Evolutionary conservation across 2,113 vertebrate species (phyloP).

Genomic region (Larimichthys crocea): DNA sequence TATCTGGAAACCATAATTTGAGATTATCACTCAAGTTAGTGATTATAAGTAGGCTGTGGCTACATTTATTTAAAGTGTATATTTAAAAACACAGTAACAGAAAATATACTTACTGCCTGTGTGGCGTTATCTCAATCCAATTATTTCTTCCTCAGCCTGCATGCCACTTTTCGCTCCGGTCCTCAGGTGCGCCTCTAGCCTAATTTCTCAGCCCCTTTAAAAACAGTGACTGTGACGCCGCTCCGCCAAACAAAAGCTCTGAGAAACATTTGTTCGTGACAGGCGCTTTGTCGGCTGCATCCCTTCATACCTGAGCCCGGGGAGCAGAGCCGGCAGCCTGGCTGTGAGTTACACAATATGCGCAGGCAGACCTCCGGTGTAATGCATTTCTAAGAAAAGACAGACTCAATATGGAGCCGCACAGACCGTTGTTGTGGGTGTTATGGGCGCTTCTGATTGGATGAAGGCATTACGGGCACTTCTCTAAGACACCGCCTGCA

Average conservation of each 20-base stretch:
- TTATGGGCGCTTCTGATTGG: conserved; percentile 69
- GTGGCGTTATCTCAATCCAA: conserved; percentile 70
- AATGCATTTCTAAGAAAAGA: conserved; percentile 40
- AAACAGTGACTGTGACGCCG: conserved; percentile 21
- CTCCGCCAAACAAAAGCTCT: neutral
- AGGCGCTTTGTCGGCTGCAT: conserved; percentile 25
- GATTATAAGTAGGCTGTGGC: neutral
- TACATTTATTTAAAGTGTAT: neutral
- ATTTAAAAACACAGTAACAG: neutral
- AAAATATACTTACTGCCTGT: conserved; percentile 67
- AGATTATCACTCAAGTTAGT: neutral
- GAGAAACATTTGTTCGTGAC: conserved; percentile 26
- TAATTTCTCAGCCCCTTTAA: conserved; percentile 45
- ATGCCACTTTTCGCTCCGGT: conserved; percentile 63
- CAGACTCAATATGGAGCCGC: conserved; percentile 75
- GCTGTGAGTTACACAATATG: neutral
- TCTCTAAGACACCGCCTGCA: conserved; percentile 55
- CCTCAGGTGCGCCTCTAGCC: conserved; percentile 66
- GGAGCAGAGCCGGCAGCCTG: conserved; percentile 5
- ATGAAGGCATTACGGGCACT: conserved; percentile 33
- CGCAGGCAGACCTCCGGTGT: conserved; percentile 12
- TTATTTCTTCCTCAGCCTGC: conserved; percentile 60
- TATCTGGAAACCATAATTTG: conserved; percentile 9
- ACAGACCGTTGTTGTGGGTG: conserved; percentile 42
- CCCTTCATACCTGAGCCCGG: conserved; percentile 50